phyloP scores from a whole-genome alignment of 2,888 invertebrate genomes.

The Atherix ibis region DNA sequence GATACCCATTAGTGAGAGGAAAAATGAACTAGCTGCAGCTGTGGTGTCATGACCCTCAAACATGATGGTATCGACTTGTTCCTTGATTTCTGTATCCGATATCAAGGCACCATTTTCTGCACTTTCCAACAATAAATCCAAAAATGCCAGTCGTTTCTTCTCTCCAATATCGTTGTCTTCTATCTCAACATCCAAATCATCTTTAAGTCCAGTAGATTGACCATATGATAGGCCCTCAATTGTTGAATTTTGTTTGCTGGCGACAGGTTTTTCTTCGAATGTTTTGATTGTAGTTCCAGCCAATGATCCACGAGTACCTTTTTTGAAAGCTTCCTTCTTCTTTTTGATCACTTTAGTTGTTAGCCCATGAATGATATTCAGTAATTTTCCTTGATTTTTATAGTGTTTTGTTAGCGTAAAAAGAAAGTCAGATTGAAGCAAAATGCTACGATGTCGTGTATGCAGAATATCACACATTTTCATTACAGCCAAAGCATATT shows the following conservation, averaged over 20 bases:
- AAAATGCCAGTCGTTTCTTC: conserved; percentile 71
- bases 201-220: conserved; percentile 55
- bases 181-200: conserved; percentile 69
- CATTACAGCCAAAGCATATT: conserved; percentile 79
- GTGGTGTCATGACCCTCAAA: conserved; percentile 77
- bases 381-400: conserved; percentile 54
- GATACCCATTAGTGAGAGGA: conserved; percentile 59
- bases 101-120: conserved; percentile 55
- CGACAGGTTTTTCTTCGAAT: conserved; percentile 13
- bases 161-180: conserved; percentile 55
- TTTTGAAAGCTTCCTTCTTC: conserved; percentile 58
- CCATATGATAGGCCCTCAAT: conserved; percentile 57
- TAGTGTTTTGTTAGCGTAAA: conserved; percentile 63
- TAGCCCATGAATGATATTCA: conserved; percentile 61
- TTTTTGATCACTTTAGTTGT: conserved; percentile 63
- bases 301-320: conserved; percentile 33
- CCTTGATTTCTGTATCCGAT: conserved; percentile 62
- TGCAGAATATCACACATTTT: conserved; percentile 79
- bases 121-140: conserved; percentile 70
- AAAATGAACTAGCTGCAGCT: conserved; percentile 67
- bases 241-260: conserved; percentile 20
- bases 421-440: conserved; percentile 60
- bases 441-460: conserved; percentile 62
- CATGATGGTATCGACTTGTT: conserved; percentile 76
- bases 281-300: conserved; percentile 22